Base-by-base conservation (phyloP, 2,888 invertebrate genomes). In the Tolmerus cingulatus region DNA sequence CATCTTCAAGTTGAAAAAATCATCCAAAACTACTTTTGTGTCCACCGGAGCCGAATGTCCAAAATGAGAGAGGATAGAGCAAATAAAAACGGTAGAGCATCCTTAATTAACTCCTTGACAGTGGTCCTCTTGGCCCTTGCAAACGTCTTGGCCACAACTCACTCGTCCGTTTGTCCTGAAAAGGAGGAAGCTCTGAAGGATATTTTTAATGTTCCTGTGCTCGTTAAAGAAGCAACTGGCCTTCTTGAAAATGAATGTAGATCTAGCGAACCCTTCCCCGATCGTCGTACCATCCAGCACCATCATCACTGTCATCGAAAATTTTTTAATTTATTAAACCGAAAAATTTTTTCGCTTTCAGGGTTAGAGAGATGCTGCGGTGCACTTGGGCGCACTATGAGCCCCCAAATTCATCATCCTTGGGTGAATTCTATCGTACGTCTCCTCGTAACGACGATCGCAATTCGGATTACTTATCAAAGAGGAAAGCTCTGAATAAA, bases 291-390 rank as follows among this genome's bases (percentile, higher is more conserved):
- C 43, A 57, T 57, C 57, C 55, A 19, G 57, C 9, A 57, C 57
- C 57, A 40, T 40, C 40, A 66, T 66, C 66, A 66, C 66, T 23
- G 66, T 66, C 66, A 66, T 66, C 66, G 66, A 66, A 43, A 78
- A 40, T 78, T 78, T 78, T 78, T 78, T 78, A 78, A 78, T 78
- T 78, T 43, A 78, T 78, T 78, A 78, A 78, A 43, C 34, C 43
- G 78, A 19, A 46, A 78, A 43, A 66, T 23, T 78, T 78, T 78
- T 40, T 27, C 27, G 46, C 37, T 37, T 43, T 78, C 78, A 40
- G 19, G 23, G 14, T 46, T 12, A 9, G 23, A 78, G 78, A 78
- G 40, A 43, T 78, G 34, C 78, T 78, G 43, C 77, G 78, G 78
- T 78, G 78, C 43, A 78, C 66, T 66, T 66, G 66, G 66, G 66